Evolutionary conservation across 2,888 invertebrate genomes (phyloP).

Genomic region (Ichneumoninae sp.): DNA sequence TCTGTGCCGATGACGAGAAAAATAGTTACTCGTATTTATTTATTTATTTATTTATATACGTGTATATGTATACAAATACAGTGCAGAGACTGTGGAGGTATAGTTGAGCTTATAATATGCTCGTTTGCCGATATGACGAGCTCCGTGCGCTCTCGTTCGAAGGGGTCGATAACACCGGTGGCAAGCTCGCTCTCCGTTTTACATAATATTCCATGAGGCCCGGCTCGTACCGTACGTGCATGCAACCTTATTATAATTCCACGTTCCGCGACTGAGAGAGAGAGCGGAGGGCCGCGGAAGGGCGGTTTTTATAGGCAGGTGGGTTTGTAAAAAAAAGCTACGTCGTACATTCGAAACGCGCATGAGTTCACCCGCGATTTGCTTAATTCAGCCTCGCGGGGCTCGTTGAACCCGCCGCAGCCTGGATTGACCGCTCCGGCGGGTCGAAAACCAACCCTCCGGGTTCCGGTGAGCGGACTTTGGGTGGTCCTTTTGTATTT

Average conservation of each 20-base stretch:
- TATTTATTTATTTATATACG: neutral
- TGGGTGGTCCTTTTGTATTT: neutral
- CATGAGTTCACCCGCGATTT: slow-evolving; percentile 25
- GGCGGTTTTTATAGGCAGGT: slow-evolving; percentile 31
- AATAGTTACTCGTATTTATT: slow-evolving; percentile 1
- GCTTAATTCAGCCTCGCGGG: slow-evolving; percentile 14
- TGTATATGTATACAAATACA: neutral
- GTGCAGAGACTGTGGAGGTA: slow-evolving; percentile 7
- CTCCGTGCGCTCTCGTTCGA: slow-evolving; percentile 53
- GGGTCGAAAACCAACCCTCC: neutral
- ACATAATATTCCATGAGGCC: slow-evolving; percentile 43
- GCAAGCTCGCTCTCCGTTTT: slow-evolving; percentile 43
- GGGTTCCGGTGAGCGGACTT: neutral
- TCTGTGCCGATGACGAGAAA: slow-evolving; percentile 49
- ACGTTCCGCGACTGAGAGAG: slow-evolving; percentile 3
- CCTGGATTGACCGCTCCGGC: slow-evolving; percentile 16
- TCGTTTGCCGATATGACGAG: slow-evolving; percentile 28
- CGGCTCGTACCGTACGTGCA: slow-evolving; percentile 18
- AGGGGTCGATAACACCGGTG: slow-evolving; percentile 58
- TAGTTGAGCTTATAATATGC: slow-evolving; percentile 30
- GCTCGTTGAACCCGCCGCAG: slow-evolving; percentile 29
- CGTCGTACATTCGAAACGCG: neutral
- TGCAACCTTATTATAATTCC: slow-evolving; percentile 41
- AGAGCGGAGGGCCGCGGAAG: slow-evolving; percentile 6
- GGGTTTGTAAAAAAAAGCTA: slow-evolving; percentile 6